Percentiles rank a stretch among this genome's conserved stretches.
Evolutionary conservation across 1,140 invertebrate species (phyloP).

Genomic region (Aphelenchoides besseyi): DNA sequence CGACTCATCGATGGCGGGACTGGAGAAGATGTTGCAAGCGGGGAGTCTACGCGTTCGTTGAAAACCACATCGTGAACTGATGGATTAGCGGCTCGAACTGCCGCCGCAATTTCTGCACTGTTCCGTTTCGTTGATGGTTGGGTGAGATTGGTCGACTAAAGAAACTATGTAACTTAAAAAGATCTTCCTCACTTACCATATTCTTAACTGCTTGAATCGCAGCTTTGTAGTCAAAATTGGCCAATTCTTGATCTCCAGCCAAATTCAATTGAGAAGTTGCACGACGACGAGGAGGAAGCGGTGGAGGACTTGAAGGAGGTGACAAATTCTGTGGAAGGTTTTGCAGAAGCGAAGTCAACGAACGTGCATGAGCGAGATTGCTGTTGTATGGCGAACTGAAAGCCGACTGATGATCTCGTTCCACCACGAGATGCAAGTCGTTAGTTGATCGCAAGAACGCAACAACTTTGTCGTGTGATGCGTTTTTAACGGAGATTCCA

Average conservation of each 20-base stretch:
- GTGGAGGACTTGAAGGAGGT: not conserved
- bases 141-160: too few species aligned
- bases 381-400: constrained; percentile 9
- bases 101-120: constrained; percentile 1
- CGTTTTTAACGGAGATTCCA: constrained; percentile 78
- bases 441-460: constrained; percentile 79
- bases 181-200: not conserved
- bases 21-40: constrained; percentile 18
- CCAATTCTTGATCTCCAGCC: not conserved
- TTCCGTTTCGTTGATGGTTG: not conserved
- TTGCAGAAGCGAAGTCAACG: constrained; percentile 20
- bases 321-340: not conserved
- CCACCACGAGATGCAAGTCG: constrained; percentile 96
- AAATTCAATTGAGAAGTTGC: not conserved
- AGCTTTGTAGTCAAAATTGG: constrained; percentile 9
- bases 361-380: constrained; percentile 21
- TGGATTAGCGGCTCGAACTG: constrained; percentile 12
- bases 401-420: constrained; percentile 67
- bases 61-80: constrained; percentile 1
- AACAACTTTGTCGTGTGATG: constrained; percentile 88
- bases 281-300: not conserved
- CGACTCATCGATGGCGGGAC: not conserved
- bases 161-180: too few species aligned
- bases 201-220: not conserved
- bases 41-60: constrained; percentile 6